These are phyloP conservation scores for Anoplophora glabripennis DNA, from an alignment of 1,140 invertebrate species.

Conservation along the genomic window DNA sequence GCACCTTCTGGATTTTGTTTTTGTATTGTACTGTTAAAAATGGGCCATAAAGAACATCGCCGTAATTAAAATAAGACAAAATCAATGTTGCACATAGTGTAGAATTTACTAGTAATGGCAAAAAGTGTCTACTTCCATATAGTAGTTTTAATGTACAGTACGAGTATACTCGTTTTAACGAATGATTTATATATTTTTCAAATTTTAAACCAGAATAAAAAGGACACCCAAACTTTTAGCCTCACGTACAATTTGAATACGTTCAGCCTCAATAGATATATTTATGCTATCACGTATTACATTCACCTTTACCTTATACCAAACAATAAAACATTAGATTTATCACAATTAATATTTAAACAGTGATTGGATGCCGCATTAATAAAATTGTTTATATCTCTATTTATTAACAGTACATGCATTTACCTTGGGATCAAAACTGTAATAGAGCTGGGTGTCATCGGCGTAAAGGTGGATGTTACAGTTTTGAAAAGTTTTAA, in stretches of 20 bases:
- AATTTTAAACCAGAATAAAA: conserved; percentile 3
- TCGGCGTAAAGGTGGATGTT: conserved; percentile 2
- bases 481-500: neutral
- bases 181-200: conserved; percentile 2
- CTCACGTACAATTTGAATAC: neutral
- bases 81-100: conserved; percentile 5
- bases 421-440: too few species aligned
- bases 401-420: too few species aligned
- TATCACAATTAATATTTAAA: too few species aligned
- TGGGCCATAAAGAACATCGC: neutral
- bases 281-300: too few species aligned
- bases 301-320: too few species aligned
- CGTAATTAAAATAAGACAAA: conserved; percentile 6
- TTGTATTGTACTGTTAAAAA: neutral
- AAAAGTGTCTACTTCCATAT: too few species aligned
- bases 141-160: too few species aligned
- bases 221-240: conserved; percentile 5
- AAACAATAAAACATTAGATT: too few species aligned
- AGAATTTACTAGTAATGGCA: too few species aligned
- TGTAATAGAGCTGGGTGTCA: neutral
- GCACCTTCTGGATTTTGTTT: conserved; percentile 1
- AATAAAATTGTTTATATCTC: too few species aligned
- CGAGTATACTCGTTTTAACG: conserved; percentile 1
- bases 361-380: too few species aligned
- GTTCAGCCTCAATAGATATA: neutral